These are phyloP conservation scores for Metopia argyrocephala DNA, from an alignment of 2,888 invertebrate species.

Conservation along the genomic window DNA sequence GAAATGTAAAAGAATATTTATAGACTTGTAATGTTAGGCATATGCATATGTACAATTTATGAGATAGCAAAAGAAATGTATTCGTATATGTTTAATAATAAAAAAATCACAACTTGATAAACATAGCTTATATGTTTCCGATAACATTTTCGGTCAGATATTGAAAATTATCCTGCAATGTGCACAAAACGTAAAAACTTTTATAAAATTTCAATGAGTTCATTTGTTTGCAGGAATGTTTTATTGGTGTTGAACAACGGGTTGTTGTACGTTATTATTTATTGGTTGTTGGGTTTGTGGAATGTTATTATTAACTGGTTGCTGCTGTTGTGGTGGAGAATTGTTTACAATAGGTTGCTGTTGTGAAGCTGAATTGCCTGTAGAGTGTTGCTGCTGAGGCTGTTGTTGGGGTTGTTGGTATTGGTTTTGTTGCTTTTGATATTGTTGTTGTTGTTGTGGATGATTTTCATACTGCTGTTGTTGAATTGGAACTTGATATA, in stretches of 20 bases:
- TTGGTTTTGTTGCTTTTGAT: slow-evolving; percentile 66
- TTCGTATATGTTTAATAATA: background rate
- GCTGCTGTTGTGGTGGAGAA: slow-evolving; percentile 48
- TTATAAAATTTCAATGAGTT: background rate
- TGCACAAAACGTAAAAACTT: background rate
- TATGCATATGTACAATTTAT: slow-evolving; percentile 18
- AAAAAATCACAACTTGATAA: slow-evolving; percentile 1
- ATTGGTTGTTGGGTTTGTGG: slow-evolving; percentile 66
- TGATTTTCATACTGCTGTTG: slow-evolving; percentile 60
- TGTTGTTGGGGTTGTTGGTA: slow-evolving; percentile 59
- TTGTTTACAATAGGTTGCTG: slow-evolving; percentile 49
- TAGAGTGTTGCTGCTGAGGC: slow-evolving; percentile 64
- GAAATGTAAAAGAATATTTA: background rate
- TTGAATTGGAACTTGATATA: slow-evolving; percentile 67
- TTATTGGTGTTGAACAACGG: slow-evolving; percentile 42
- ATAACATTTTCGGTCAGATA: background rate
- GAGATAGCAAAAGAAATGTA: slow-evolving; percentile 12
- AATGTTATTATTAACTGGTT: slow-evolving; percentile 40
- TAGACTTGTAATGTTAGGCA: background rate
- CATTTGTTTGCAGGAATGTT: slow-evolving; percentile 66
- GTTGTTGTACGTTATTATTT: slow-evolving; percentile 44
- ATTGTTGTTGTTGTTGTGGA: slow-evolving; percentile 67
- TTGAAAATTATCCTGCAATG: background rate
- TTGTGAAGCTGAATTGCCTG: slow-evolving; percentile 3
- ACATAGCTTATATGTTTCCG: background rate